Evolutionary conservation across 2,888 invertebrate species (phyloP).

Genomic region (Metacarcinus magister): DNA sequence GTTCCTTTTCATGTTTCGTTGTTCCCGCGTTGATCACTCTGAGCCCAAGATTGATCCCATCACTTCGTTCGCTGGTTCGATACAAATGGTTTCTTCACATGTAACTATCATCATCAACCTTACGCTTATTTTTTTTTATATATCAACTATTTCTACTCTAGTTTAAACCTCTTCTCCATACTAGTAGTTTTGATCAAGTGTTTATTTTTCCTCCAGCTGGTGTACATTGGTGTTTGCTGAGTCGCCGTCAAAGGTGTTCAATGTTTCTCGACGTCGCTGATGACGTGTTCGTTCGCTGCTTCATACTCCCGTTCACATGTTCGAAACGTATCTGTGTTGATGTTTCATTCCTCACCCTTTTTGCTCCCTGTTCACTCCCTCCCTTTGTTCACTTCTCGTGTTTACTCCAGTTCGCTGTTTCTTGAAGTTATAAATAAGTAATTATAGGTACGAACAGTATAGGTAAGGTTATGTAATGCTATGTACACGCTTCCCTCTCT

Average conservation of each 20-base stretch:
- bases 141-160: neutral
- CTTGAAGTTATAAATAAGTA: neutral
- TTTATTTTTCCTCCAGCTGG: neutral
- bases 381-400: neutral
- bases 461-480: neutral
- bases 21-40: neutral
- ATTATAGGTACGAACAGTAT: neutral
- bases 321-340: neutral
- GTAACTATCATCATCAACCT: neutral
- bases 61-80: neutral
- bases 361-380: neutral
- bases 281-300: slow-evolving; percentile 22
- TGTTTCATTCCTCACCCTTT: neutral
- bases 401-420: neutral
- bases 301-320: neutral
- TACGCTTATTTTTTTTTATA: neutral
- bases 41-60: neutral
- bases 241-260: slow-evolving; percentile 28
- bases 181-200: neutral
- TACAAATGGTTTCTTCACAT: neutral
- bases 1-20: neutral
- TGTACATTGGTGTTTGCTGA: neutral
- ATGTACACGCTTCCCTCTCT: neutral
- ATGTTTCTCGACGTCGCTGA: neutral
- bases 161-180: neutral